These are phyloP conservation scores for Rutpela maculata DNA, from an alignment of 2,888 invertebrate genomes.

Conservation along the genomic window DNA sequence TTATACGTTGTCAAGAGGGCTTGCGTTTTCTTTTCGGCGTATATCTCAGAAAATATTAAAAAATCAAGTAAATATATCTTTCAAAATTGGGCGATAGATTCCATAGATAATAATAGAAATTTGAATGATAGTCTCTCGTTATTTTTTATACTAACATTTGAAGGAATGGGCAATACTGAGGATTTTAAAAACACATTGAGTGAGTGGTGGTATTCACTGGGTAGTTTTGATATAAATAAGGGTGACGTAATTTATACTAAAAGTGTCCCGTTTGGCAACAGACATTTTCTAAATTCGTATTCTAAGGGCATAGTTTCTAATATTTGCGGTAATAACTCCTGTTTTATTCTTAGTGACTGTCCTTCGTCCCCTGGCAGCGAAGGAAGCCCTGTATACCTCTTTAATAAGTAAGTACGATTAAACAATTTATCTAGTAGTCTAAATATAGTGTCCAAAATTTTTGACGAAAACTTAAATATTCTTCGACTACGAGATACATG, in stretches of 20 bases:
- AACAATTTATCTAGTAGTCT: no score
- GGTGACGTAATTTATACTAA: slow-evolving; percentile 47
- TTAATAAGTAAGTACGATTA: slow-evolving; percentile 43
- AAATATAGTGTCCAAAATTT: no score
- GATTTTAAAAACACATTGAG: slow-evolving; percentile 47
- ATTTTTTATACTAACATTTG: slow-evolving; percentile 53
- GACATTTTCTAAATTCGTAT: slow-evolving; percentile 77
- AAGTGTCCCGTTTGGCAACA: slow-evolving; percentile 73
- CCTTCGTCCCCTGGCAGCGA: slow-evolving; percentile 78
- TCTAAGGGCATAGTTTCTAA: slow-evolving; percentile 78
- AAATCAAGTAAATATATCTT: slow-evolving; percentile 46
- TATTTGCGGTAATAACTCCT: slow-evolving; percentile 75
- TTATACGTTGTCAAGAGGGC: slow-evolving; percentile 43
- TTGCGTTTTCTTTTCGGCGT: slow-evolving; percentile 40
- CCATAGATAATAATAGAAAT: slow-evolving; percentile 44
- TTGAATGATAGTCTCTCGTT: slow-evolving; percentile 45
- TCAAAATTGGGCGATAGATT: slow-evolving; percentile 54
- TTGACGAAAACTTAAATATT: no score
- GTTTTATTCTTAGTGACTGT: slow-evolving; percentile 78
- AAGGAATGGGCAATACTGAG: slow-evolving; percentile 18
- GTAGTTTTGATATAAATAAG: slow-evolving; percentile 43
- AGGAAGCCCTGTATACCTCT: slow-evolving; percentile 77
- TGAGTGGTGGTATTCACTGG: slow-evolving; percentile 51
- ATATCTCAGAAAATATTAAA: slow-evolving; percentile 50
- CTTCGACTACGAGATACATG: no score